Percentiles rank a stretch among this genome's conserved stretches.
These are phyloP conservation scores for Ophion slaviceki DNA, from an alignment of 2,888 invertebrate species.

Conservation along the genomic window DNA sequence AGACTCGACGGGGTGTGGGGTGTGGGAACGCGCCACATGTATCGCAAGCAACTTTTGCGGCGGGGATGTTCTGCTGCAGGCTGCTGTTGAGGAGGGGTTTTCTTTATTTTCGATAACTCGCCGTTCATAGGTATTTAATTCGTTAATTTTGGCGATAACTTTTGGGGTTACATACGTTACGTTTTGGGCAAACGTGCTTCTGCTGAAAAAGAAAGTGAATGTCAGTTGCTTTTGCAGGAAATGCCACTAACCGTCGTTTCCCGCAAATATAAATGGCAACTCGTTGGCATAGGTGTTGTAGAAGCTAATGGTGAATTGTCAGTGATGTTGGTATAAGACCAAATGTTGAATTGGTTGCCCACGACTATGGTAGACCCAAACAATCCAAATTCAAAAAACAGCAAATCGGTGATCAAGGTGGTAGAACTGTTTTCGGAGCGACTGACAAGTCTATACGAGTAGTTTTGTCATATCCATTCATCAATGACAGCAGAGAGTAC, in stretches of 20 bases:
- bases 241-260: background rate
- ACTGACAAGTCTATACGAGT: no score
- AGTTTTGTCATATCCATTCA: no score
- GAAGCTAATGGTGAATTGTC: background rate
- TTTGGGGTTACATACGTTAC: background rate
- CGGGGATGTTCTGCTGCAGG: slow-evolving; percentile 1
- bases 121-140: background rate
- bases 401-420: no score
- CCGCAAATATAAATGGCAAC: background rate
- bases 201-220: background rate
- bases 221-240: background rate
- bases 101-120: background rate
- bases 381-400: background rate
- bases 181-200: no score
- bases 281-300: background rate
- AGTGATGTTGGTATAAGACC: background rate
- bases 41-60: slow-evolving; percentile 10
- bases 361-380: background rate
- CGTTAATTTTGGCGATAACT: background rate
- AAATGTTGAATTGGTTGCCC: background rate
- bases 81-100: background rate
- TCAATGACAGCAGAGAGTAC: no score
- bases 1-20: background rate
- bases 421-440: no score
- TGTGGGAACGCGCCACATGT: slow-evolving; percentile 13